Evolutionary conservation across 2,888 invertebrate genomes (phyloP).

Genomic region (Agriopis aurantiaria): DNA sequence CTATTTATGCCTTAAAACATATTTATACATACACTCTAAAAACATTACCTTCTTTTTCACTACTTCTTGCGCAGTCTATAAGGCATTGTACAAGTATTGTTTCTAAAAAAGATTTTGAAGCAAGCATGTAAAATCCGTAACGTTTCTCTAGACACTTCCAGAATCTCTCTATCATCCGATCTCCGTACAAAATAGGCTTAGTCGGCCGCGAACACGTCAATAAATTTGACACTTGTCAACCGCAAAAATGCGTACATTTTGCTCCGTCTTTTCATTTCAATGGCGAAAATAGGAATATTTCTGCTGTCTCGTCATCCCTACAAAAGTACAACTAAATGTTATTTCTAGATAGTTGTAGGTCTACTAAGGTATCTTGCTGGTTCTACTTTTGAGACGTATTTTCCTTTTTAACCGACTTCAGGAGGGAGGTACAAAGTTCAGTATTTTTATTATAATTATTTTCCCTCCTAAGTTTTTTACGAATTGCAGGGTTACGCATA

Average conservation of each 20-base stretch:
- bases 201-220: slow-evolving; percentile 70
- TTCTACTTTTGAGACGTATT: too few relatives aligned
- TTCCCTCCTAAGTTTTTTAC: too few relatives aligned
- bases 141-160: slow-evolving; percentile 50
- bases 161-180: slow-evolving; percentile 47
- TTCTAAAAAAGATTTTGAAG: not conserved
- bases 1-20: too few relatives aligned
- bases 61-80: too few relatives aligned
- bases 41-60: too few relatives aligned
- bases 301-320: not conserved
- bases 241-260: slow-evolving; percentile 67
- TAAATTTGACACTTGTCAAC: slow-evolving; percentile 77
- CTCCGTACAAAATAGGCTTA: slow-evolving; percentile 67
- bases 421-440: too few relatives aligned
- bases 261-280: slow-evolving; percentile 58
- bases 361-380: too few relatives aligned
- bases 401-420: too few relatives aligned
- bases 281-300: slow-evolving; percentile 37
- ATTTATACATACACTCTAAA: too few relatives aligned
- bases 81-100: too few relatives aligned
- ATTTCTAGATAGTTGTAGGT: not conserved
- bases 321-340: slow-evolving; percentile 4
- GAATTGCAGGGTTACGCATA: too few relatives aligned
- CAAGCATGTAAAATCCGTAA: not conserved
- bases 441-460: too few relatives aligned